Conservation (phyloP, 2,797 vertebrate species). For the Champsocephalus gunnari region DNA sequence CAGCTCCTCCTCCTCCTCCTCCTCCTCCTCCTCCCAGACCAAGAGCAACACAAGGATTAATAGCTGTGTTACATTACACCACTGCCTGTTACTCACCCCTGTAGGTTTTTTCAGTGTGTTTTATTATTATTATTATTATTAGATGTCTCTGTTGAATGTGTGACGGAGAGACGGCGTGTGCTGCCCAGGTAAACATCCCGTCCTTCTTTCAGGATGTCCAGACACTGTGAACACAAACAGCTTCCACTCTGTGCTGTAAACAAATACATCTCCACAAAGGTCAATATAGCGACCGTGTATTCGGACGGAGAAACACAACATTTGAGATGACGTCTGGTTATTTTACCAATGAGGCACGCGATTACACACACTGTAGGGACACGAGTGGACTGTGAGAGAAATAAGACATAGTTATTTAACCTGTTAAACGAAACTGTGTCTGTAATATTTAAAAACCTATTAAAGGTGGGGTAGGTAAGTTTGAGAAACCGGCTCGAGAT, state of each 20-base stretch:
- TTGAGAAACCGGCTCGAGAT: no score
- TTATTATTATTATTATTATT: no score
- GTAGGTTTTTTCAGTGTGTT: slow-evolving; percentile 15
- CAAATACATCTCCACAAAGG: slow-evolving; percentile 47
- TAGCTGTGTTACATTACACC: slow-evolving; percentile 24
- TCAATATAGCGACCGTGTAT: slow-evolving; percentile 50
- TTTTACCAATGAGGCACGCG: slow-evolving; percentile 32
- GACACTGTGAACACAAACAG: slow-evolving; percentile 42
- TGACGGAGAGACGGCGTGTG: slow-evolving; percentile 53
- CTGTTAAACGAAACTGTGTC: no score
- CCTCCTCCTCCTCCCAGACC: slow-evolving; percentile 16
- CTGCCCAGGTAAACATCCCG: slow-evolving; percentile 65
- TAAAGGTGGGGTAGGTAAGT: no score
- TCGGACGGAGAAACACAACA: slow-evolving; percentile 51
- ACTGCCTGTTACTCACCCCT: no score
- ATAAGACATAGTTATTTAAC: no score
- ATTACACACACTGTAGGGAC: slow-evolving; percentile 2
- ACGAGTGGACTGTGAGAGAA: no score
- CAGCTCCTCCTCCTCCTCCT: slow-evolving; percentile 22
- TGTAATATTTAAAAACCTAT: no score
- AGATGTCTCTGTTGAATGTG: slow-evolving; percentile 50
- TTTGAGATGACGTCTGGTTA: slow-evolving; percentile 11
- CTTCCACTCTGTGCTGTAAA: slow-evolving; percentile 50
- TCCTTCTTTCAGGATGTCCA: slow-evolving; percentile 44
- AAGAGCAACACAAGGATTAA: slow-evolving; percentile 69